These are phyloP conservation scores for Muntiacus reevesi DNA, from an alignment of 2,113 vertebrate species.

Conservation along the genomic window DNA sequence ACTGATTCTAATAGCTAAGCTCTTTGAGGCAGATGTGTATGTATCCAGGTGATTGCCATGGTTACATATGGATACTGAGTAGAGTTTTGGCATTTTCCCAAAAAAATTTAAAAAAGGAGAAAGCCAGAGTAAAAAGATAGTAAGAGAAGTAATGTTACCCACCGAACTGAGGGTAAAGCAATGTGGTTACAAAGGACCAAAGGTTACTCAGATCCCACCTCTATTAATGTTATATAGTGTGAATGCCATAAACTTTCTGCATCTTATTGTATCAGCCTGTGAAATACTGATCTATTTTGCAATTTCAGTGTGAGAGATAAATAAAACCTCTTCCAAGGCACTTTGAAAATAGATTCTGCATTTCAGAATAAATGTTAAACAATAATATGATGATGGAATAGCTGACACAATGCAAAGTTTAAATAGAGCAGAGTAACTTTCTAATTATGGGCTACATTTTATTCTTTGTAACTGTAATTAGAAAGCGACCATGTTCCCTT, in stretches of 20 bases:
- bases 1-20: not conserved
- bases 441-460: conserved; percentile 66
- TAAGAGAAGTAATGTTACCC: not conserved
- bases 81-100: not conserved
- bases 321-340: conserved; percentile 46
- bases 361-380: conserved; percentile 64
- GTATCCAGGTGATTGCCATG: conserved; percentile 12
- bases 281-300: conserved; percentile 59
- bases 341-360: conserved; percentile 63
- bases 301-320: conserved; percentile 53
- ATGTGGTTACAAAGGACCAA: conserved; percentile 9
- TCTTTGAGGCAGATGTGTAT: conserved; percentile 1
- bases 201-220: not conserved
- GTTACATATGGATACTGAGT: conserved; percentile 21
- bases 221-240: not conserved
- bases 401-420: conserved; percentile 66
- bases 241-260: conserved; percentile 1
- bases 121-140: not conserved
- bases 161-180: not conserved
- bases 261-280: conserved; percentile 33
- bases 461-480: conserved; percentile 71
- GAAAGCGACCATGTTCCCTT: conserved; percentile 67
- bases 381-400: conserved; percentile 68
- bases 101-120: not conserved
- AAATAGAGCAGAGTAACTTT: conserved; percentile 68